phyloP scores from a whole-genome alignment of 2,797 vertebrate species.

The Darevskia nairensis region DNA sequence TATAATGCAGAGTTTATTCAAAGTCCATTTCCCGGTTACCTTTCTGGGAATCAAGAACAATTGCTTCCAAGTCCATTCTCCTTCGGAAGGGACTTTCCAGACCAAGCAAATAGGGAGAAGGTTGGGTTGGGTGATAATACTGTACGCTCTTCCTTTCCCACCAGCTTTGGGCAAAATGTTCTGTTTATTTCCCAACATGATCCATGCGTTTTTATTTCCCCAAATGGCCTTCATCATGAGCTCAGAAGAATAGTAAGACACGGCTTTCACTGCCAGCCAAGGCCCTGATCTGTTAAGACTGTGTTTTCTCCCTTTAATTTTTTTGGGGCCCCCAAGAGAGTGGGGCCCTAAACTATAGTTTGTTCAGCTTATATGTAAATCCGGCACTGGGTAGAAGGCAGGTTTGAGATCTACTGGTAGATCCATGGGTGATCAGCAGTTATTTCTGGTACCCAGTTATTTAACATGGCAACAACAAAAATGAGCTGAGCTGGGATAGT shows the following conservation, averaged over 20 bases:
- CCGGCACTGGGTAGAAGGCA: no score
- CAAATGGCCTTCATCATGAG: not conserved
- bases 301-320: no score
- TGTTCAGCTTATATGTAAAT: no score
- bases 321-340: no score
- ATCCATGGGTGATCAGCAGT: no score
- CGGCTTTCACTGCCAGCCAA: not conserved
- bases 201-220: conserved; percentile 11
- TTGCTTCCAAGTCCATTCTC: conserved; percentile 1
- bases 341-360: no score
- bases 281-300: not conserved
- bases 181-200: conserved; percentile 8
- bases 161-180: not conserved
- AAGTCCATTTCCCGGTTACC: not conserved
- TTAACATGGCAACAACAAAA: no score
- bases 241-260: not conserved
- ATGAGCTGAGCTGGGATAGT: no score
- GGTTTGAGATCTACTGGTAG: no score
- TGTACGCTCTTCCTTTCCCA: not conserved
- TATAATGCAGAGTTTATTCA: not conserved
- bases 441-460: no score
- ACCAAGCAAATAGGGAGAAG: not conserved
- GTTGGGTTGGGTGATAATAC: not conserved
- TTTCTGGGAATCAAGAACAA: conserved; percentile 30
- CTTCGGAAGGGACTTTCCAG: conserved; percentile 20